These are phyloP conservation scores for Thera obeliscata DNA, from an alignment of 2,888 invertebrate genomes.

Conservation along the genomic window DNA sequence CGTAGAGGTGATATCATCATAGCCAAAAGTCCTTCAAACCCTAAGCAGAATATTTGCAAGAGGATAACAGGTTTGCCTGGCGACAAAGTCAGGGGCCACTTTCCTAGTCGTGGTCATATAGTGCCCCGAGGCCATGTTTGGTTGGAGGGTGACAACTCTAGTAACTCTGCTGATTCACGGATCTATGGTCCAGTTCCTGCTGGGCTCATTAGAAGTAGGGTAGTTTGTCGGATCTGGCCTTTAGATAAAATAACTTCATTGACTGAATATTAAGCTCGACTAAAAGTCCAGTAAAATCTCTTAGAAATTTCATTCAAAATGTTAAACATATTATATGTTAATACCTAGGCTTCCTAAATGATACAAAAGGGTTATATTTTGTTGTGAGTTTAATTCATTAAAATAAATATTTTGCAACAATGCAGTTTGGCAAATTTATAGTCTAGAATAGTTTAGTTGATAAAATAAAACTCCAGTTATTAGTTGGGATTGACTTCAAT, in stretches of 20 bases:
- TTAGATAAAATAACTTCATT: slow-evolving; percentile 76
- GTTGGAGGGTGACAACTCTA: slow-evolving; percentile 95
- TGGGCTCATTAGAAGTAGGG: slow-evolving; percentile 92
- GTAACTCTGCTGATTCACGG: slow-evolving; percentile 94
- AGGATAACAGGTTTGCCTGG: slow-evolving; percentile 91
- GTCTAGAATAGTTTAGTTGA: too few species aligned
- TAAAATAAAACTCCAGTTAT: slow-evolving; percentile 22
- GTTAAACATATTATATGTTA: background rate
- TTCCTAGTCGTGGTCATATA: slow-evolving; percentile 74
- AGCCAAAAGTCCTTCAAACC: slow-evolving; percentile 91
- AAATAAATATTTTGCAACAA: too few species aligned
- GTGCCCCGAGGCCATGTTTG: slow-evolving; percentile 95
- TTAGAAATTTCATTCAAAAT: background rate
- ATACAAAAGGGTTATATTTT: too few species aligned
- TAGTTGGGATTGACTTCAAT: slow-evolving; percentile 67
- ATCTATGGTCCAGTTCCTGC: slow-evolving; percentile 94
- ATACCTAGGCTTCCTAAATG: too few species aligned
- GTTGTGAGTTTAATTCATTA: too few species aligned
- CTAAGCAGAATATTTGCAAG: slow-evolving; percentile 93
- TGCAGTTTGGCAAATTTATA: too few species aligned
- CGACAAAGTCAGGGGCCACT: slow-evolving; percentile 85
- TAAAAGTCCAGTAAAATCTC: too few species aligned
- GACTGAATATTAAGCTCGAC: slow-evolving; percentile 52
- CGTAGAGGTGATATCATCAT: slow-evolving; percentile 93
- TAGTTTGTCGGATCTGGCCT: slow-evolving; percentile 93